A percentile compares a stretch with the other conserved stretches of the same genome.
Conservation (phyloP, 2,113 vertebrate species). For the Pyrgilauda ruficollis region DNA sequence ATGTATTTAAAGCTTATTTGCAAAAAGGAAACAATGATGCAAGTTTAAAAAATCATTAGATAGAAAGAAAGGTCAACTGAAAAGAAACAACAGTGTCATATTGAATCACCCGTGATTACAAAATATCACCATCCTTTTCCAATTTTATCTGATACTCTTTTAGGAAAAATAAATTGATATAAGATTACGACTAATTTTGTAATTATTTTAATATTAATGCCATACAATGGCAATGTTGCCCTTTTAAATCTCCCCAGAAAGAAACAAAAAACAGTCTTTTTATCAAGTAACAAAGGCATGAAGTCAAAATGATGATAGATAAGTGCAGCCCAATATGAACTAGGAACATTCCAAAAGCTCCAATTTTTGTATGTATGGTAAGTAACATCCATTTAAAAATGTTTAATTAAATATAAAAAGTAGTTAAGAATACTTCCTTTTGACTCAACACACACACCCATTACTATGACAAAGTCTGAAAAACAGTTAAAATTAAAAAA, state of each 20-base stretch:
- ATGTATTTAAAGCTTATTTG: background rate
- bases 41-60: background rate
- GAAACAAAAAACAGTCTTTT: fast-evolving
- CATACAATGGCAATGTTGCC: fast-evolving
- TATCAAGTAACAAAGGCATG: background rate
- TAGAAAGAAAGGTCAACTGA: background rate
- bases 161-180: background rate
- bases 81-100: background rate
- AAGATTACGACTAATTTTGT: background rate
- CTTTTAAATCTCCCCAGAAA: background rate
- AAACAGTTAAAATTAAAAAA: background rate
- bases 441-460: background rate
- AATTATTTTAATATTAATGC: background rate
- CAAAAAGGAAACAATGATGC: background rate
- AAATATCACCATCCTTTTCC: background rate
- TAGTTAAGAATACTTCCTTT: background rate
- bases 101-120: background rate
- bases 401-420: background rate
- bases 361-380: background rate
- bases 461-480: background rate
- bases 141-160: background rate
- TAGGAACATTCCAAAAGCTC: background rate
- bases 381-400: background rate
- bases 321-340: background rate
- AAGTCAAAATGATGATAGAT: background rate